Evolutionary conservation across 1,140 invertebrate species (phyloP).

Genomic region (Dendroctonus ponderosae): DNA sequence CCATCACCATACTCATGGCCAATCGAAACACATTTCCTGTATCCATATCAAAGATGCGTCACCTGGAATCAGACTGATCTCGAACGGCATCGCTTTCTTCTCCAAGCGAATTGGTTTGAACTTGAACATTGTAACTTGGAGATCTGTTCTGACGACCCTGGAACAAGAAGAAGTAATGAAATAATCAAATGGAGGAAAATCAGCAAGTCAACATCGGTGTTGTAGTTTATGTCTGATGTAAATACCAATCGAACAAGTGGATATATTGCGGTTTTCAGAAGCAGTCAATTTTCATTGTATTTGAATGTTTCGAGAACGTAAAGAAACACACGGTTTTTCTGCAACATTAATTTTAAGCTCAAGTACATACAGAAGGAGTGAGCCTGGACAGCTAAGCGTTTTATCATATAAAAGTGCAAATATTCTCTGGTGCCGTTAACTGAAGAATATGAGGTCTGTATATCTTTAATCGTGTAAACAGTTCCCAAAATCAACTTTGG

Average conservation of each 20-base stretch:
- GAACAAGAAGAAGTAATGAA: neutral
- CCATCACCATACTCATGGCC: conserved; percentile 42
- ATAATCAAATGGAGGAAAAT: neutral
- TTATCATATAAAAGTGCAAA: no score
- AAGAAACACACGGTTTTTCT: no score
- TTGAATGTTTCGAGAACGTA: no score
- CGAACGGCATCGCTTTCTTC: conserved; percentile 57
- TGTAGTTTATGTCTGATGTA: neutral
- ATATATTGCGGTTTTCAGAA: no score
- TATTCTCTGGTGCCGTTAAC: no score
- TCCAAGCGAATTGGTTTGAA: conserved; percentile 51
- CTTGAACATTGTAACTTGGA: conserved; percentile 53
- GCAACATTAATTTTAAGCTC: no score
- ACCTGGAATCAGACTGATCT: conserved; percentile 57
- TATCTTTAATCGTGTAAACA: no score
- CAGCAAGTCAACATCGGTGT: neutral
- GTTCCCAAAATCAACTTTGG: no score
- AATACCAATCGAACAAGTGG: neutral
- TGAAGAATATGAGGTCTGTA: no score
- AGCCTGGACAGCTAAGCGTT: no score
- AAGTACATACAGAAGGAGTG: no score
- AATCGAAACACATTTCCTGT: conserved; percentile 44
- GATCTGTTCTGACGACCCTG: conserved; percentile 52
- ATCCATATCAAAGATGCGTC: conserved; percentile 48
- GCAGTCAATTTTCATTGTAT: no score